Base-by-base conservation (phyloP, 2,888 invertebrate genomes). In the Dasypogon diadema region DNA sequence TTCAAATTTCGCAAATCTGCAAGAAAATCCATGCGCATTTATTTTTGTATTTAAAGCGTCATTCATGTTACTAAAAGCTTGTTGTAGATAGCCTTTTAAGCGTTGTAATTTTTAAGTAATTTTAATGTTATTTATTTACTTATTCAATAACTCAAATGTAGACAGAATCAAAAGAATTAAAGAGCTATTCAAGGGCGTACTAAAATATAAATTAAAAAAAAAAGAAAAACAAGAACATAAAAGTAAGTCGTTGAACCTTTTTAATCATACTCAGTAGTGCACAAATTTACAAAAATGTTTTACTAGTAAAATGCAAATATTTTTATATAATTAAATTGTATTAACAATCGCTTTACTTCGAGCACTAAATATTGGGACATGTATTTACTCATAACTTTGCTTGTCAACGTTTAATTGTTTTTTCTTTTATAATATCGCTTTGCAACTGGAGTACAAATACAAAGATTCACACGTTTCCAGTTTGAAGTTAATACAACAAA, bases 31-130 rank as follows among this genome's bases (percentile, higher is more conserved):
- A 21, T 60, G 60, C 60, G 60, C 60, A 37, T 60, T 60, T 60
- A 60, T 60, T 60, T 60, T 60, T 60, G 18, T 60, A 60, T 37
- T 30, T 30, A 42, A 3, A 6, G 8, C 60, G 60, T 60, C 37
- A 21, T 37, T 18, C 37, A 10, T 34, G 10, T 58, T 58, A 30
- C 30, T 30, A 30, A n/a, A n/a, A n/a, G 58, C 58, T 58, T 58
- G 16, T 26, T 58, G 16, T 24, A 16, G 58, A 58, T 30, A 30
- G 58, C 30, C 8, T 30, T 30, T 5, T 30, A 30, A 30, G 8
- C n/a, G n/a, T n/a, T n/a, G n/a, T n/a, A n/a, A n/a, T n/a, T n/a
- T n/a, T n/a, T n/a, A n/a, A n/a, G n/a, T n/a, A n/a, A n/a, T n/a
- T n/a, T n/a, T n/a, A n/a, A n/a, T n/a, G n/a, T n/a, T n/a, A n/a